These are phyloP conservation scores for Meloe dianella DNA, from an alignment of 2,888 invertebrate species.

Conservation along the genomic window DNA sequence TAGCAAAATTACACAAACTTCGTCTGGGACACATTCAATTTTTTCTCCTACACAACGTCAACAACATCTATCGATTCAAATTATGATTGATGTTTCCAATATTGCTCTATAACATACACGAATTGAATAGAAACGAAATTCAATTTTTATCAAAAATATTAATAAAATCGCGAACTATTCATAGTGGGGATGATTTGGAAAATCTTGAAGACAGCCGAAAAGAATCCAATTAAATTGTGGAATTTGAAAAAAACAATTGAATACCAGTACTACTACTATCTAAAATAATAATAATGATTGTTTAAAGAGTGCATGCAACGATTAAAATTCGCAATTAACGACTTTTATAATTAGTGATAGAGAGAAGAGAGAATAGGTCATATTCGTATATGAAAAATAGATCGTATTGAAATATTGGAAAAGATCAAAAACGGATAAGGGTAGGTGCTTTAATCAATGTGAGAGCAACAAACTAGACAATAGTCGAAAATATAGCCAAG, in stretches of 20 bases:
- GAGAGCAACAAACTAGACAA: background rate
- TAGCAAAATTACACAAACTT: background rate
- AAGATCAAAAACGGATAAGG: background rate
- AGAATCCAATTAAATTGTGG: background rate
- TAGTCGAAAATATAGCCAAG: conserved; percentile 61
- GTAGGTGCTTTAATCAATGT: background rate
- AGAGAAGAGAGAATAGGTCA: background rate
- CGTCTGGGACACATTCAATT: background rate
- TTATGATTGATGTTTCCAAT: conserved; percentile 1
- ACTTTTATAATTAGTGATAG: background rate
- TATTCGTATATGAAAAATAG: background rate
- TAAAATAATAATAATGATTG: background rate
- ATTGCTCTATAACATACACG: background rate
- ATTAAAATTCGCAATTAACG: background rate
- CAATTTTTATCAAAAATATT: background rate
- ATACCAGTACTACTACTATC: too few relatives aligned
- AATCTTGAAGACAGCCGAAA: background rate
- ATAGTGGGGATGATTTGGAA: background rate
- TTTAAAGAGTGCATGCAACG: background rate
- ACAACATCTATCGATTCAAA: conserved; percentile 1
- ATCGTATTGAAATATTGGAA: background rate
- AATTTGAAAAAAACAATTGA: background rate
- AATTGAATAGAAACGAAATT: background rate
- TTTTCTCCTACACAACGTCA: background rate
- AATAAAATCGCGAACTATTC: background rate